Base-by-base conservation (phyloP, 2,113 vertebrate genomes). In the Leptobrachium ailaonicum region DNA sequence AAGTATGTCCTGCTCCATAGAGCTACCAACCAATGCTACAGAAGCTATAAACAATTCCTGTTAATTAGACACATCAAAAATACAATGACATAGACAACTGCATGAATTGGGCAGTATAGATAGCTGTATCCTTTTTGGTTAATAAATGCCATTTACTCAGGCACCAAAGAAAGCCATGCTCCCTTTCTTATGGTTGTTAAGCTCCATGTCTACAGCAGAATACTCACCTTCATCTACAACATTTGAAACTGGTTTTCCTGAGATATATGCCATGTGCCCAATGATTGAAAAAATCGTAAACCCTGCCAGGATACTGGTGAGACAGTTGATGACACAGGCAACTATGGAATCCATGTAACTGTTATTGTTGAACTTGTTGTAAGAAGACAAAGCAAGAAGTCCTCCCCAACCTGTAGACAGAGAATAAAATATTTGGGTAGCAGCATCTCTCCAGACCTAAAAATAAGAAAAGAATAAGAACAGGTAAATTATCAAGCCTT, bases 361-460 rank as follows among this genome's bases (percentile, higher is more conserved):
- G 58, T 94, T 94, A 86, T 95, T 95, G 73, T 94, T 77, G 74
- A 95, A 95, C 79, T 88, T 93, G 83, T 91, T 95, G 72, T 95
- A 94, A 14, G 94, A 95, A 58, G 92, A 84, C 12, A 95, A 89
- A 12, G 93, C 87, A 45, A 88, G 90, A 74, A 95, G 88, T 76
- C 93, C 93, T 8, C 93, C 93, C 87, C 88, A 92, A 8, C 90
- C 91, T 10, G 93, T 87, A 1, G 90, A 93, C 6, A 94, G 86
- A 5, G 92, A 94, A 72, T 88, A 94, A 78, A 95, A 94, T 75
- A 89, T 93, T 82, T 94, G 94, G 72, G 91, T 91, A 2, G 92
- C 94, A 6, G 94, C 93, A 32, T 94, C 92, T 82, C 91, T 93
- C 94, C 94, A 95, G n/a, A 92, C 90, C 94, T 95, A 13, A 50